A percentile compares a stretch with the other conserved stretches of the same genome.
Evolutionary conservation across 2,797 vertebrate genomes (phyloP).

Genomic region (Masticophis lateralis): DNA sequence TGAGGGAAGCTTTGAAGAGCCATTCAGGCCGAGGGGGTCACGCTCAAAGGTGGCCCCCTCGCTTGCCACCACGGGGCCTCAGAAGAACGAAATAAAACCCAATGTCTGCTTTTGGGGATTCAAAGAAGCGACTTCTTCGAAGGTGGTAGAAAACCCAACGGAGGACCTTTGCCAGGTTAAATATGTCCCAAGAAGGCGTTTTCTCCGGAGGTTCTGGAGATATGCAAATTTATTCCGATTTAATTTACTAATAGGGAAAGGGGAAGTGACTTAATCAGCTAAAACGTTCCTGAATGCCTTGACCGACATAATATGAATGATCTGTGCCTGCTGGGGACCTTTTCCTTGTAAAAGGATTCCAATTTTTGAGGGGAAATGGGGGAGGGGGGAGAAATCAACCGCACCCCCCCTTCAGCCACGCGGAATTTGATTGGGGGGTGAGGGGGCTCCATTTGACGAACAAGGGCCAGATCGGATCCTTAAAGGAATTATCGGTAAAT

Average conservation of each 20-base stretch:
- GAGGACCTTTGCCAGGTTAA: neutral
- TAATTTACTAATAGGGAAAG: conserved; percentile 3
- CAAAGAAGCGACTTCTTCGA: neutral
- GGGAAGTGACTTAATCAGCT: neutral
- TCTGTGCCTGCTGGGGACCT: neutral
- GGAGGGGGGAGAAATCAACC: neutral
- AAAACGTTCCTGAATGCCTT: neutral
- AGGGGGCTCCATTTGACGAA: neutral
- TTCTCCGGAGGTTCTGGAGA: neutral
- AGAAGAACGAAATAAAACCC: neutral
- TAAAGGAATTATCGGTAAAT: neutral
- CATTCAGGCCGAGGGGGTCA: neutral
- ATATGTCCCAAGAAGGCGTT: neutral
- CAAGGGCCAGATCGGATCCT: neutral
- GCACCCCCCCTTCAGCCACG: neutral
- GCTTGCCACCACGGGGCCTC: too few species aligned
- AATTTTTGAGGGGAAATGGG: neutral
- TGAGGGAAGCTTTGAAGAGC: neutral
- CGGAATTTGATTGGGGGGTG: neutral
- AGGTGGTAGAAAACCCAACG: neutral
- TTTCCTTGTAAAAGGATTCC: neutral
- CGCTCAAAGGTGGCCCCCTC: too few species aligned
- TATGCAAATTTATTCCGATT: conserved; percentile 12
- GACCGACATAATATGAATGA: neutral
- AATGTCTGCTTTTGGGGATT: neutral